Base-by-base conservation (phyloP, 2,113 vertebrate species). In the Malaclemys terrapin region DNA sequence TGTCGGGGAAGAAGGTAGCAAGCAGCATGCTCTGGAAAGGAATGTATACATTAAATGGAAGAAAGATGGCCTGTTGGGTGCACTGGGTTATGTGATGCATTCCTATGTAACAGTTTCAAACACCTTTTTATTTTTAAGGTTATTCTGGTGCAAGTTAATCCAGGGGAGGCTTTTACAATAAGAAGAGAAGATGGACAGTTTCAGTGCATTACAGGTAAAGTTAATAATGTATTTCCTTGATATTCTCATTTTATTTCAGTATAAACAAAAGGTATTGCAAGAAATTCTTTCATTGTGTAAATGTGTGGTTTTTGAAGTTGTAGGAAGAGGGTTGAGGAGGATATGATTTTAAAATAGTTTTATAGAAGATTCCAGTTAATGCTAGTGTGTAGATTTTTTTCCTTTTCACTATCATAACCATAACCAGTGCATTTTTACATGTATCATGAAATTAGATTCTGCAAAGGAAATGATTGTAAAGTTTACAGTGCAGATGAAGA, bases 111-210 rank as follows among this genome's bases (percentile, higher is more conserved):
- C 90, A 82, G 50, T 91, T 97, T 72, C 94, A 91, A 97, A 97
- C 82, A 25, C 72, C 54, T 92, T 97, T 93, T 96, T 94, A 94
- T 98, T 98, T 98, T 97, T 92, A 98, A 99, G 99, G 99, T 99
- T 98, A 99, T 99, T 98, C 98, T 99, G 99, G 99, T 99, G 98
- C 99, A 99, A 98, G 99, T 99, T 98, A 99, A 99, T 98, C 99
- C 99, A 98, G 99, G 99, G 97, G 99, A 99, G 98, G 98, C 99
- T 97, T 99, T 99, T 98, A 99, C 99, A 96, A 99, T 99, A 98
- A 99, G 99, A 98, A 99, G 99, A 99, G 99, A 99, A 98, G 99
- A 99, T 99, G 99, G 99, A 98, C 99, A 99, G 91, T 99, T 98
- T 98, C 99, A 99, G 98, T 99, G 99, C 99, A 99, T 99, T 99